Evolutionary conservation across 2,113 vertebrate genomes (phyloP).

Genomic region (Astur gentilis): DNA sequence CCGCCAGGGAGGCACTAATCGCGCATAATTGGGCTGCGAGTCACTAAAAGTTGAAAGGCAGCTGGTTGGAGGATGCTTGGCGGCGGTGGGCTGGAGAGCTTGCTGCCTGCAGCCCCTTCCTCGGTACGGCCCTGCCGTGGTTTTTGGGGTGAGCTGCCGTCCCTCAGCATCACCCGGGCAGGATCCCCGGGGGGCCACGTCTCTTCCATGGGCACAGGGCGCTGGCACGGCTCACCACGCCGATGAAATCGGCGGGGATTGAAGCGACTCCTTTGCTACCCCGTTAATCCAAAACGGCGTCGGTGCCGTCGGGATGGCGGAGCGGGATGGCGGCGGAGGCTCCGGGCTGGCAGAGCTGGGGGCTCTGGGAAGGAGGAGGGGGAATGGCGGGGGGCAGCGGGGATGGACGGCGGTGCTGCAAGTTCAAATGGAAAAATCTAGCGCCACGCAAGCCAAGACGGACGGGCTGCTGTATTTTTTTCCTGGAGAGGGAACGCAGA

Average conservation of each 20-base stretch:
- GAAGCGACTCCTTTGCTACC: background rate
- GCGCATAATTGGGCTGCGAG: background rate
- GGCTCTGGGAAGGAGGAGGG: background rate
- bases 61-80: background rate
- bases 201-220: accelerated
- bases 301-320: background rate
- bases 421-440: background rate
- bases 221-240: background rate
- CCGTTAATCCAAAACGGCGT: accelerated
- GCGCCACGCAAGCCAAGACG: accelerated
- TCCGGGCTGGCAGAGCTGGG: background rate
- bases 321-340: no score
- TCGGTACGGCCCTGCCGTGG: background rate
- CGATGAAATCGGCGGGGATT: accelerated
- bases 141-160: background rate
- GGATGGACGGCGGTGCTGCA: background rate
- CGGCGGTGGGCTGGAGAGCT: background rate
- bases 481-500: background rate
- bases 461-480: background rate
- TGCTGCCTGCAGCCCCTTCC: background rate
- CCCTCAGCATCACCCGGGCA: accelerated
- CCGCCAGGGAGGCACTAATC: background rate
- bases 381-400: background rate
- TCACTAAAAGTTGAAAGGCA: background rate
- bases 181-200: accelerated